Conservation (phyloP, 92 coral and sea anemone genomes). For the Epizoanthus ramosus region DNA sequence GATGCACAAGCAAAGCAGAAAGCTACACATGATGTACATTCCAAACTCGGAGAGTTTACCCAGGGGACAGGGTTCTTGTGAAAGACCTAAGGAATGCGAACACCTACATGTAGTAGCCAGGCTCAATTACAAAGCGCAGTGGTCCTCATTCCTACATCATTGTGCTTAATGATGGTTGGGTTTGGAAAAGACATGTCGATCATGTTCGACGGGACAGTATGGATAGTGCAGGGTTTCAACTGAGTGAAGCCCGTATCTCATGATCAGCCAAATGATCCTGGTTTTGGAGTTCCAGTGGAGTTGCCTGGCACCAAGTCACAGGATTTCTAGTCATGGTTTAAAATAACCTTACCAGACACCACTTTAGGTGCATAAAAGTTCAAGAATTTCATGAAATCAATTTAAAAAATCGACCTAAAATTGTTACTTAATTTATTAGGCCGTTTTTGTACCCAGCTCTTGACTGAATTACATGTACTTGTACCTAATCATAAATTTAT, state of each 20-base stretch:
- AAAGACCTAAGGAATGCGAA: constrained; percentile 29
- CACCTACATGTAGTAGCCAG: constrained; percentile 43
- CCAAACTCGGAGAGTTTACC: constrained; percentile 42
- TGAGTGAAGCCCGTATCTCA: neutral
- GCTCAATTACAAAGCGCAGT: constrained; percentile 34
- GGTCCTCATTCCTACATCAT: constrained; percentile 38
- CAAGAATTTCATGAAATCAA: too few species aligned
- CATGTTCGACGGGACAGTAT: constrained; percentile 26
- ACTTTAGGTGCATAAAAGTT: too few species aligned
- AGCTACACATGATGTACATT: constrained; percentile 23
- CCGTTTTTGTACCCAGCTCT: too few species aligned
- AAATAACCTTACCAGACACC: too few species aligned
- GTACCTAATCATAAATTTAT: too few species aligned
- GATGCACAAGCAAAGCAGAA: constrained; percentile 54
- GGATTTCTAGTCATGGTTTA: too few species aligned
- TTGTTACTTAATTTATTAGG: too few species aligned
- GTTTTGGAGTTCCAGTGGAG: too few species aligned
- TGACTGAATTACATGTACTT: too few species aligned
- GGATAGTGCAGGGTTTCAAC: neutral
- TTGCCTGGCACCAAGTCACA: too few species aligned
- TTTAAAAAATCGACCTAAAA: too few species aligned
- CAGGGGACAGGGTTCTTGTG: constrained; percentile 38
- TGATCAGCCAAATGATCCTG: too few species aligned
- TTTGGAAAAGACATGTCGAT: constrained; percentile 46
- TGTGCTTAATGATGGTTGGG: constrained; percentile 44